Evolutionary conservation across 2,888 invertebrate genomes (phyloP), one percentile per base, ranked within the genome.

Genomic region (Bibio marci): DNA sequence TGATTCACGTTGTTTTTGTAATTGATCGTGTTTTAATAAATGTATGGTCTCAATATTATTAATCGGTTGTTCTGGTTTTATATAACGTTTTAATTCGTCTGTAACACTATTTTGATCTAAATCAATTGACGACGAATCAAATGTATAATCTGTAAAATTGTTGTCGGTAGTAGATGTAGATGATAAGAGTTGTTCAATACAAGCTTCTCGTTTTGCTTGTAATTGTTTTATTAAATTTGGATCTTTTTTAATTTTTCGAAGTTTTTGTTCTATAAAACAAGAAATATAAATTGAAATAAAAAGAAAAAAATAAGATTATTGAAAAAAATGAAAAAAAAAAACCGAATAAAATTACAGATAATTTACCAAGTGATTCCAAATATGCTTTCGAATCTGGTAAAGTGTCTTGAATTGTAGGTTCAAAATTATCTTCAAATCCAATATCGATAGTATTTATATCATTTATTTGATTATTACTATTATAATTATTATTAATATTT

Each of bases 341-440:
- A n/a, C n/a, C n/a, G n/a, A n/a, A n/a, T n/a, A n/a, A n/a, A n/a
- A n/a, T n/a, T n/a, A n/a, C n/a, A n/a, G n/a, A 30, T 30, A 8
- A n/a, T 10, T 30, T 30, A 81, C 81, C 79, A 49, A 82, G 66
- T 46, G 70, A 59, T 43, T 73, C 72, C 39, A 81, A 59, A 41
- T 62, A 62, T 34, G 50, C 52, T 25, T 52, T 47, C 2, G 60
- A 61, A 43, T 61, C 62, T 2, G 58, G 59, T 39, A 59, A 45
- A 10, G 11, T 26, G 27, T 26, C 11, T 30, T 12, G 30, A 30
- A 49, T 48, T 41, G 53, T 48, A 25, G 68, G 63, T 46, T 61
- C 56, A 50, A 73, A 73, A 55, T 73, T 65, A 49, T 73, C 73
- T 57, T 73, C 73, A 48, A 74, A 73, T 34, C n/a, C n/a, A n/a